phyloP scores from a whole-genome alignment of 2,888 invertebrate species.

The Elysia crispata region DNA sequence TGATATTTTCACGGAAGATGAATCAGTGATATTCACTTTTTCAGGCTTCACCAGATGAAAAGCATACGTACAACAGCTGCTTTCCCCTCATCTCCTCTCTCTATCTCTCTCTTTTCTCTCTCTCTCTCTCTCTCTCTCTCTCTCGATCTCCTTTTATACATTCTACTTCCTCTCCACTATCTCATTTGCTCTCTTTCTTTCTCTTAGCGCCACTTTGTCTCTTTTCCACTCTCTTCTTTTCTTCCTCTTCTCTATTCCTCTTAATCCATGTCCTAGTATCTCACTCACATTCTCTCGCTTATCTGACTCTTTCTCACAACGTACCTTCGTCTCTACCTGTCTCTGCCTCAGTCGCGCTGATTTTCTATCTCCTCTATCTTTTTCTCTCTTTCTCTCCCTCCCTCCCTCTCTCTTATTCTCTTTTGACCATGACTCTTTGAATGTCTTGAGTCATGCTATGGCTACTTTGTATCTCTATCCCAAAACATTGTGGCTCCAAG shows the following conservation, averaged over 20 bases:
- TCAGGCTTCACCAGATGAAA: too few relatives aligned
- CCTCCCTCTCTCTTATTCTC: not conserved
- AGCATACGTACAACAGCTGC: too few relatives aligned
- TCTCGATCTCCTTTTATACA: slow-evolving; percentile 24
- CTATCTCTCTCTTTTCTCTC: not conserved
- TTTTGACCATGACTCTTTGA: not conserved
- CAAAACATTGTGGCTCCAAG: too few relatives aligned
- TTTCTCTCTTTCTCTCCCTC: slow-evolving; percentile 16
- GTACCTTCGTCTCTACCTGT: not conserved
- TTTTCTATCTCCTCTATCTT: not conserved
- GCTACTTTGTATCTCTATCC: too few relatives aligned
- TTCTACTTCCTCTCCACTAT: slow-evolving; percentile 14
- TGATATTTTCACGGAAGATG: too few relatives aligned
- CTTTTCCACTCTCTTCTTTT: slow-evolving; percentile 18
- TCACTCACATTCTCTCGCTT: not conserved
- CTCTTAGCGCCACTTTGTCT: slow-evolving; percentile 21
- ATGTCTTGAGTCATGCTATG: too few relatives aligned
- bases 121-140: slow-evolving; percentile 21
- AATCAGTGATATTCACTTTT: too few relatives aligned
- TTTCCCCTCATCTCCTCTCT: not conserved
- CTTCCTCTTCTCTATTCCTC: slow-evolving; percentile 28
- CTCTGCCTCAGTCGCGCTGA: too few relatives aligned
- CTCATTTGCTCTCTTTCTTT: not conserved
- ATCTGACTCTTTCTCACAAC: slow-evolving; percentile 5
- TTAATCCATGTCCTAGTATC: slow-evolving; percentile 5